A percentile compares a stretch with the other conserved stretches of the same genome.
phyloP scores from a whole-genome alignment of 92 coral and sea anemone genomes.

The Phenganax subtilis region DNA sequence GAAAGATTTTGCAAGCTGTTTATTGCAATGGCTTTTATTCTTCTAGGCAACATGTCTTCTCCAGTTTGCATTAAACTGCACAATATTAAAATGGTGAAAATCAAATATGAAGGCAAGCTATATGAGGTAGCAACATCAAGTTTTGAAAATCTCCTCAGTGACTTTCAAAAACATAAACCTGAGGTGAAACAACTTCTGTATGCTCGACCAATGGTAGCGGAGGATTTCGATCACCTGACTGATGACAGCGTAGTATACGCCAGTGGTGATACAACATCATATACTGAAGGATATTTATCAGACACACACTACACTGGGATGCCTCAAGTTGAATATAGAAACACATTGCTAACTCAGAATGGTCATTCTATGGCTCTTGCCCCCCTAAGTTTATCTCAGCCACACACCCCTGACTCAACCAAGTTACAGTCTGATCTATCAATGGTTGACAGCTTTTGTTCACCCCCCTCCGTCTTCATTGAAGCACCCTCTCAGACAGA shows the following conservation, averaged over 20 bases:
- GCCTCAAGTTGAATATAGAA: constrained; percentile 5
- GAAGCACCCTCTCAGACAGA: constrained; percentile 23
- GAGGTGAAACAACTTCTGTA: constrained; percentile 33
- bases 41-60: constrained; percentile 4
- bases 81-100: constrained; percentile 33
- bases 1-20: too few relatives aligned
- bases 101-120: constrained; percentile 33
- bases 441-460: constrained; percentile 35
- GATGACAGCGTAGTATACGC: constrained; percentile 38
- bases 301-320: background rate
- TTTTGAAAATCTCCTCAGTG: constrained; percentile 25
- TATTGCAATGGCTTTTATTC: too few relatives aligned
- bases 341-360: constrained; percentile 3
- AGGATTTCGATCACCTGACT: constrained; percentile 27
- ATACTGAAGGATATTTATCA: constrained; percentile 16
- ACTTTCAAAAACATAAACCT: constrained; percentile 39
- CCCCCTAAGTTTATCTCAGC: background rate
- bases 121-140: constrained; percentile 37
- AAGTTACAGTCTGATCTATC: constrained; percentile 29
- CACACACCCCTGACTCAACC: background rate
- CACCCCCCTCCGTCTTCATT: constrained; percentile 35
- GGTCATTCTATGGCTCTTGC: constrained; percentile 18
- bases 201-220: constrained; percentile 30
- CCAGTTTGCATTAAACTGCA: constrained; percentile 40
- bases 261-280: constrained; percentile 13